Evolutionary conservation across 1,140 invertebrate genomes (phyloP), one percentile per base, ranked within the genome.

Genomic region (Matsumurasca onukii): DNA sequence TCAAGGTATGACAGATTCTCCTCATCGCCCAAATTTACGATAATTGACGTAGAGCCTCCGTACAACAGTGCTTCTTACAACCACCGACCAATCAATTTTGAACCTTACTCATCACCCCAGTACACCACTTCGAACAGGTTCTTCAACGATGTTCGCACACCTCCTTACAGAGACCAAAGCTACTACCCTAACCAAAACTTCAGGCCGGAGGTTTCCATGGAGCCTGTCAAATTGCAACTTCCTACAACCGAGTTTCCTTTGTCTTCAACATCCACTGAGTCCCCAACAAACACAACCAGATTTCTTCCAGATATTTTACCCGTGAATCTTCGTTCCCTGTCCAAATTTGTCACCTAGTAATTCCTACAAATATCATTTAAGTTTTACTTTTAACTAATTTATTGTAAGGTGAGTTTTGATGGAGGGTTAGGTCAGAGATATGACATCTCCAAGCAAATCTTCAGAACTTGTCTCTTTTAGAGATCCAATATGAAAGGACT

Each of bases 41-140:
- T 71, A 1, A 71, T 71, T 5, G 70, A 71, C 48, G 70, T 66
- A 9, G 70, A 71, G 31, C 70, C 70, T 27, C 70, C 70, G 3
- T 66, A 66, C 71, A 34, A 30, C 15, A 63, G 34, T 17, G 17
- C 55, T 22, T 22, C 22, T 34, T 34, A 31, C 27, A 34, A 63
- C 31, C n/a, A 24, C 29, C 29, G 29, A 3, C 29, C 22, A 20
- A 17, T 3, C 55, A 15, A 29, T 25, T 27, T 22, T 27, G 17
- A 12, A 20, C 22, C 22, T 22, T 25, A 9, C 24, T 9, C 24
- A 12, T 25, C 51, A 3, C 24, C 17, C 5, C 34, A 39, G 34
- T 52, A 52, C 49, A 52, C 12, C 29, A 31, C 31, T 31, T 27
- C 12, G 3, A 45, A 65, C 39, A 31, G 62, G 15, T 65, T 48